A percentile compares a stretch with the other conserved stretches of the same genome.
Conservation (phyloP, 2,113 vertebrate species). For the Microtus montanus region DNA sequence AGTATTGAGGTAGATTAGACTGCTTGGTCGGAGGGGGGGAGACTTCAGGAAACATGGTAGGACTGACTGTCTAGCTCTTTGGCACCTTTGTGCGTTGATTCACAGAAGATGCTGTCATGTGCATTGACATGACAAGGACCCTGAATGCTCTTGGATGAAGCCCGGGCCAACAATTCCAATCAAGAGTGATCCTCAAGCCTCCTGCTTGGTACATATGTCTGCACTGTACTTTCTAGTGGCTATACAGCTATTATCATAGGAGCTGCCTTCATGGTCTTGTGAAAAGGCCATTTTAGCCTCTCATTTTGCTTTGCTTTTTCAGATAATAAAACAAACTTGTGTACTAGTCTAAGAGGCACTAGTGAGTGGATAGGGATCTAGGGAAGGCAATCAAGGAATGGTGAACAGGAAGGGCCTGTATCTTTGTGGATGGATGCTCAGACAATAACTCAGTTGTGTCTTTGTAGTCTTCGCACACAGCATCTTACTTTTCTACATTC, state of each 20-base stretch:
- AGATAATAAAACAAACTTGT: neutral
- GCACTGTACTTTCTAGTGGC: fast-evolving
- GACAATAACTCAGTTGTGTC: too few species aligned
- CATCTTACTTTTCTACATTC: neutral
- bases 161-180: neutral
- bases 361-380: neutral
- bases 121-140: neutral
- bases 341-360: neutral
- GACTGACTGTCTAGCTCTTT: too few species aligned
- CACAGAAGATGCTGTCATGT: too few species aligned
- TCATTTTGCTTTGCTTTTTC: neutral
- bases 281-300: neutral
- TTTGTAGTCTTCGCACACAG: neutral
- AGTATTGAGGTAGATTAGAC: neutral
- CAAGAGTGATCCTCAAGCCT: neutral
- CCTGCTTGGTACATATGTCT: neutral
- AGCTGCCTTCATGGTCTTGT: neutral
- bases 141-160: neutral
- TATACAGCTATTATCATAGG: too few species aligned
- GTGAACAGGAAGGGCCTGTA: neutral
- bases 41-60: neutral
- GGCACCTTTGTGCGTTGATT: neutral
- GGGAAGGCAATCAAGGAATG: neutral
- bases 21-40: neutral
- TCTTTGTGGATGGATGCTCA: neutral